A percentile compares a stretch with the other conserved stretches of the same genome.
phyloP scores from a whole-genome alignment of 2,888 invertebrate species.

The Melanostoma mellinum region DNA sequence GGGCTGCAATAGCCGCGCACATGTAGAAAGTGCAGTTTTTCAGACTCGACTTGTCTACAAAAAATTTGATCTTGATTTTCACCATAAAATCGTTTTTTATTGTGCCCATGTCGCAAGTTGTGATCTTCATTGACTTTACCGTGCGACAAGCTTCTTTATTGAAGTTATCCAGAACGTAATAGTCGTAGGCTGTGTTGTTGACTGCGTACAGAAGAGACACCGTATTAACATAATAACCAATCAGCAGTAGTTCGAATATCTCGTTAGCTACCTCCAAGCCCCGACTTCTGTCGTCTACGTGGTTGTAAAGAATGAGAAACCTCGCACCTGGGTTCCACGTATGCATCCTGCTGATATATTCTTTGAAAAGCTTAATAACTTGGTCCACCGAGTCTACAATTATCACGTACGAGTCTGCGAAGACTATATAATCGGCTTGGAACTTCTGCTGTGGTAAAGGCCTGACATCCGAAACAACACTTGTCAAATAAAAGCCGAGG shows the following conservation, averaged over 20 bases:
- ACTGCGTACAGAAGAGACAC: conserved; percentile 78
- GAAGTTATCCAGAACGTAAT: conserved; percentile 79
- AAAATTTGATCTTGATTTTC: conserved; percentile 69
- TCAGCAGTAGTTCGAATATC: conserved; percentile 77
- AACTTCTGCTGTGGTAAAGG: conserved; percentile 71
- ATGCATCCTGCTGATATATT: conserved; percentile 75
- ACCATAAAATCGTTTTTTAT: conserved; percentile 73
- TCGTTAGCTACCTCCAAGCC: conserved; percentile 73
- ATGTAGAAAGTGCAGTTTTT: conserved; percentile 83
- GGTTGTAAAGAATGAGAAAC: conserved; percentile 80
- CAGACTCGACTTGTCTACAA: conserved; percentile 78
- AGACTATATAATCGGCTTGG: conserved; percentile 67
- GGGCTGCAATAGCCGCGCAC: conserved; percentile 83
- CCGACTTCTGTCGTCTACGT: conserved; percentile 73
- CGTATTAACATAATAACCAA: conserved; percentile 78
- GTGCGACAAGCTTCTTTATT: conserved; percentile 77
- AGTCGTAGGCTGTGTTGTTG: conserved; percentile 76
- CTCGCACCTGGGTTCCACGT: conserved; percentile 81
- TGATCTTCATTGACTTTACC: conserved; percentile 69
- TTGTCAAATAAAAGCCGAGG: conserved; percentile 74
- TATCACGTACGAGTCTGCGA: conserved; percentile 79
- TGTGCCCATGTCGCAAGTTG: conserved; percentile 76
- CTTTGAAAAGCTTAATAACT: conserved; percentile 74
- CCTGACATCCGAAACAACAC: conserved; percentile 76
- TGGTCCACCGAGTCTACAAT: conserved; percentile 77